Base-by-base conservation (phyloP, 2,113 vertebrate genomes). In the Agelaius tricolor region DNA sequence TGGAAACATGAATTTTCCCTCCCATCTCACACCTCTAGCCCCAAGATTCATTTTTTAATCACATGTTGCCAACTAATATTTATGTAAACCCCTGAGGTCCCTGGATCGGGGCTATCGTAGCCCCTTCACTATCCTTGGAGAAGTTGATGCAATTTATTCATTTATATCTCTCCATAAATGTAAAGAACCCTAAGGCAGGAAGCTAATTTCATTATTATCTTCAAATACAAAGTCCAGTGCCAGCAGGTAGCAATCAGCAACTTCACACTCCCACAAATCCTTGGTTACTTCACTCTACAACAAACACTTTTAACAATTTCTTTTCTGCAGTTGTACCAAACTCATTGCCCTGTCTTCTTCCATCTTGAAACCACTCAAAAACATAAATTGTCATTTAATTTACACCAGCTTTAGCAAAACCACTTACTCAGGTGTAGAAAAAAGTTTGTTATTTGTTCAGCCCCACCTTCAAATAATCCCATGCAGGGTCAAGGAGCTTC, bases 211-310 rank as follows among this genome's bases (percentile, higher is more conserved):
- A 84, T 92, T 89, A 83, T 63, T 84, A 76, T 35, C 54, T 68
- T 68, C 52, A 66, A 84, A 66, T 10, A 82, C 49, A 88, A 88
- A 93, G 41, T 23, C 62, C 84, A 91, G 46, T 10, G 51, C 62
- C 84, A 93, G 89, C 84, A 87, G 89, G 91, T 37, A 94, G 62
- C 83, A 94, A 87, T 79, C 89, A 91, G 78, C 84, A 77, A 27
- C 74, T 79, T 69, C 69, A 43, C 10, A 73, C 37, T 61, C 35
- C 57, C 55, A 57, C 54, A 16, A 91, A 87, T 66, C 62, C 69
- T 28, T 62, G 86, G 75, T 63, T 73, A 27, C 69, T 57, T 41
- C 66, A 74, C n/a, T 47, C 52, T 13, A 33, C n/a, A 79, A 78
- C 21, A 84, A 78, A 74, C 30, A 63, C 5, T 75, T 80, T 9